Conservation (phyloP, 2,888 invertebrate genomes). For the Muscina levida region DNA sequence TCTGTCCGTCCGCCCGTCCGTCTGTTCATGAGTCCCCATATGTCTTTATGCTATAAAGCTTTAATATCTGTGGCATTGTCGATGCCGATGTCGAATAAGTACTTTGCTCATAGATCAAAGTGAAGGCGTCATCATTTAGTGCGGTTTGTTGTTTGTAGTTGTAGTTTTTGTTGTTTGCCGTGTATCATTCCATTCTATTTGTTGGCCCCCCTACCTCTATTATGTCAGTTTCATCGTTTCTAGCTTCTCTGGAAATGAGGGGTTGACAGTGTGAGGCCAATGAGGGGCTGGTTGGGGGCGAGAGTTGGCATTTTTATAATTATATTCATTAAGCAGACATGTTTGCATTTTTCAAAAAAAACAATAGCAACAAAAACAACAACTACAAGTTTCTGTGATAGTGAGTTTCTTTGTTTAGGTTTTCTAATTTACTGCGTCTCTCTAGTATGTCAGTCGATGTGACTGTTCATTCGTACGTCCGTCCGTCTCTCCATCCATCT, state of each 20-base stretch:
- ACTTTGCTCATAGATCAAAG: constrained; percentile 47
- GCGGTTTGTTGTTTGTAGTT: constrained; percentile 27
- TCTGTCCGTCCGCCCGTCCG: neutral
- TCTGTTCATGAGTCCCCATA: neutral
- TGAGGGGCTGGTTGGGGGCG: neutral
- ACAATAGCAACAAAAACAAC: constrained; percentile 24
- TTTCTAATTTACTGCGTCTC: constrained; percentile 27
- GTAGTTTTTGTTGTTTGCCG: constrained; percentile 8
- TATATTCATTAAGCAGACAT: constrained; percentile 63
- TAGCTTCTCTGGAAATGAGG: neutral
- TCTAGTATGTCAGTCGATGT: neutral
- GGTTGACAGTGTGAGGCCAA: neutral
- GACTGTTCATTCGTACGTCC: neutral
- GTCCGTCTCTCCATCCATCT: neutral
- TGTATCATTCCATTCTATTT: constrained; percentile 27
- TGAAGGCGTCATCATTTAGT: constrained; percentile 51
- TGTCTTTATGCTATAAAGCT: neutral
- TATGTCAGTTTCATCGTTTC: neutral
- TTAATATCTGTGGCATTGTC: constrained; percentile 5
- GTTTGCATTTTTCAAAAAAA: constrained; percentile 42
- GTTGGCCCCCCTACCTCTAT: neutral
- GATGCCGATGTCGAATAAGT: constrained; percentile 5
- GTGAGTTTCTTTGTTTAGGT: constrained; percentile 59
- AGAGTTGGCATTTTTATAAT: constrained; percentile 35
- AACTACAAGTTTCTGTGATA: constrained; percentile 40